These are phyloP conservation scores for Drosophila carrolli DNA, from an alignment of 1,140 invertebrate species.

Conservation along the genomic window DNA sequence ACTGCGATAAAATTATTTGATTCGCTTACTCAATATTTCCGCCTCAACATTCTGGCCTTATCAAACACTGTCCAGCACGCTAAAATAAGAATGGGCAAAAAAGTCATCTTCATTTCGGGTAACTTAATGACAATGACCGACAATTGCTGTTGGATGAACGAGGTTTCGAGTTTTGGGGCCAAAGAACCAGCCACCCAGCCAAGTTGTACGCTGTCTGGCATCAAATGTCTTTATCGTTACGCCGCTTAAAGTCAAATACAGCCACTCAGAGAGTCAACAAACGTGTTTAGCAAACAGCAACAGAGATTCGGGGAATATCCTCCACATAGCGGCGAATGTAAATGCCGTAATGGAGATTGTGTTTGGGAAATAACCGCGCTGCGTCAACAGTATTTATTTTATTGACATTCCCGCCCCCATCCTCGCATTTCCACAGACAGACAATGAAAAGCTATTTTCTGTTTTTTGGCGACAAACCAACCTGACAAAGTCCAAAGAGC, in stretches of 20 bases:
- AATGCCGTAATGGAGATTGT: slow-evolving; percentile 80
- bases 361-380: slow-evolving; percentile 80
- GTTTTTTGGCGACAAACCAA: slow-evolving; percentile 71
- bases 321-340: slow-evolving; percentile 58
- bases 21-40: slow-evolving; percentile 29
- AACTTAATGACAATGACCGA: slow-evolving; percentile 80
- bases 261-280: slow-evolving; percentile 65
- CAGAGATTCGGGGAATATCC: slow-evolving; percentile 27
- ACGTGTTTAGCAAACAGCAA: slow-evolving; percentile 62
- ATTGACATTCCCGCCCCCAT: slow-evolving; percentile 63
- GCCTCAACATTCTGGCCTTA: slow-evolving; percentile 18
- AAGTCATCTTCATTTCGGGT: slow-evolving; percentile 74
- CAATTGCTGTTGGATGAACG: slow-evolving; percentile 58
- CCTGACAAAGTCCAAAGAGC: slow-evolving; percentile 55
- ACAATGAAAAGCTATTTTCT: slow-evolving; percentile 80
- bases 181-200: not conserved
- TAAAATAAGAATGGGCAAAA: slow-evolving; percentile 18
- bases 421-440: slow-evolving; percentile 12
- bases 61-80: slow-evolving; percentile 26
- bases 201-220: slow-evolving; percentile 60
- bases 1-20: slow-evolving; percentile 21
- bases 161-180: not conserved
- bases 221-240: slow-evolving; percentile 78
- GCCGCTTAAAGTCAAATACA: slow-evolving; percentile 82
- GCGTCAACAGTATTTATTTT: slow-evolving; percentile 83